Base-by-base conservation (phyloP, 2,888 invertebrate species). In the Cepaea hortensis region DNA sequence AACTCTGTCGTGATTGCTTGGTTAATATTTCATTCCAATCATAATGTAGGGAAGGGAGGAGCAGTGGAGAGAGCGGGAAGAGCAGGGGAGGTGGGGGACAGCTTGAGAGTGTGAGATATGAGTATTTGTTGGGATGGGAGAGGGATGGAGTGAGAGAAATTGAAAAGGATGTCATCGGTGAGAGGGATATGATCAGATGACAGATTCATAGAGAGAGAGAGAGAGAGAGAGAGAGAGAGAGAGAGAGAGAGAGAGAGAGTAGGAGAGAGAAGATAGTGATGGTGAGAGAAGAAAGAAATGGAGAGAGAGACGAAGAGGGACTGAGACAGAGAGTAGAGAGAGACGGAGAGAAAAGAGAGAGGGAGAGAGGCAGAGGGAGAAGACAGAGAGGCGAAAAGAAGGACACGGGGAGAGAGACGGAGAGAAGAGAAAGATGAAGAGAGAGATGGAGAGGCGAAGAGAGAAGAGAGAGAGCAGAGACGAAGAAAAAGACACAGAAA, bases 1-100 rank as follows among this genome's bases (percentile, higher is more conserved):
- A 11, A 20, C 77, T 77, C 77, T 77, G 77, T 55, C 77, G 55
- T 55, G 77, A 77, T 77, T 77, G 61, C 46, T 77, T 77, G 55
- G 55, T 77, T 77, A 77, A 77, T 77, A 77, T 77, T 70, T 73
- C 46, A 77, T 77, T 77, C 61, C 77, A 77, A 68, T 76, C 84
- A 62, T 61, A 68, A 35, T 62, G 84, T 61, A 55, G 23, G 75
- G 50, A 46, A 73, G 61, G 4, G 35, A 55, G 20, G 85, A 15
- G 61, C 76, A 79, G 73, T 4, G 46, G 9, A 68, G 18, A 3
- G 18, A 0, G 68, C 5, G 18, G 18, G 68, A 15, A 5, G 13
- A 3, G 5, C 11, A 18, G 18, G n/a, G 68, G n/a, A 23, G 9
- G 55, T 50, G 76, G 46, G 20, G 55, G 77, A 48, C 15, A 50